Evolutionary conservation across 2,888 invertebrate genomes (phyloP).

Genomic region (Bellardia bayeri): DNA sequence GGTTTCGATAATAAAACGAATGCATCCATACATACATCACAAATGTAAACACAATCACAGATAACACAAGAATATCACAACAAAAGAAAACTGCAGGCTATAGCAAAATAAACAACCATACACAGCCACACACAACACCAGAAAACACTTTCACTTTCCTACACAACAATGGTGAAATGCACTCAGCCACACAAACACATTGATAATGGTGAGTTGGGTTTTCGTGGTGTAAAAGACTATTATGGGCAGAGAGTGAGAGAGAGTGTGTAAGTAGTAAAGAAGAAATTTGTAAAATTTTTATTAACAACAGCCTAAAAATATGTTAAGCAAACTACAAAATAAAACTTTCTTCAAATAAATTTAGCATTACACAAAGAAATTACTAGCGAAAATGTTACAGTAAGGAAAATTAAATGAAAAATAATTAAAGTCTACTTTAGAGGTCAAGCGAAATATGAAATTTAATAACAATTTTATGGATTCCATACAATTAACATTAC

Average conservation of each 20-base stretch:
- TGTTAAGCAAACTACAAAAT: constrained; percentile 53
- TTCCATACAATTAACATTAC: not conserved
- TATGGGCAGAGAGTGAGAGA: not conserved
- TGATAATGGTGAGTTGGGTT: not conserved
- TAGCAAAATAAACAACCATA: constrained; percentile 20
- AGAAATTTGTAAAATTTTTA: constrained; percentile 53
- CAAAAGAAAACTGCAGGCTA: constrained; percentile 7
- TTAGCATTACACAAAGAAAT: not conserved
- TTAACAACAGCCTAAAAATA: constrained; percentile 60
- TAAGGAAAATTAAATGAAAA: constrained; percentile 39
- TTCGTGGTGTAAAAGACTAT: constrained; percentile 27
- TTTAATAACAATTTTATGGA: constrained; percentile 11
- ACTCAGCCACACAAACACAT: constrained; percentile 4
- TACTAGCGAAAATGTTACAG: constrained; percentile 29
- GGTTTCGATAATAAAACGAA: constrained; percentile 34
- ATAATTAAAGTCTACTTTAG: constrained; percentile 66
- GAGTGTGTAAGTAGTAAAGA: constrained; percentile 17
- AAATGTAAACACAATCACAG: constrained; percentile 30
- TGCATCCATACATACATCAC: not conserved
- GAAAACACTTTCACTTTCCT: constrained; percentile 66
- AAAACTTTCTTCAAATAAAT: constrained; percentile 57
- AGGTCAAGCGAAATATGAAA: constrained; percentile 28
- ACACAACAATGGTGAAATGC: constrained; percentile 56
- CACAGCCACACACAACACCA: not conserved
- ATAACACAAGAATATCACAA: constrained; percentile 25